Conservation (phyloP, 2,888 invertebrate species). For the Drosophila nigritarsus region DNA sequence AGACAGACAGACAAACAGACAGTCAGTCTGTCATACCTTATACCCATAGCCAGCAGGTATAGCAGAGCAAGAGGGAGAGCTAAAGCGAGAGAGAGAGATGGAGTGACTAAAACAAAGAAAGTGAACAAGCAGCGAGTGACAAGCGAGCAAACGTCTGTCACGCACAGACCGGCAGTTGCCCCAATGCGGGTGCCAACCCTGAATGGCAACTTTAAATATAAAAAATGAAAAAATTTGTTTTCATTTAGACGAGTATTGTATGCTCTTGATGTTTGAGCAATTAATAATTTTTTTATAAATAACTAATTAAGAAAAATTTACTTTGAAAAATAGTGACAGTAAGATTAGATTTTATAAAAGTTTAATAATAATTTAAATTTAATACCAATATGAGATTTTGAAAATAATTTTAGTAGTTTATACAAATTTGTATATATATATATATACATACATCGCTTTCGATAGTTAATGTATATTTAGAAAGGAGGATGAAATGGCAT, state of each 20-base stretch:
- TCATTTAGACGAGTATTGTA: neutral
- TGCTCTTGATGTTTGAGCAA: constrained; percentile 14
- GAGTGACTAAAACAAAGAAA: constrained; percentile 40
- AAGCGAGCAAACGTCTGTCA: constrained; percentile 64
- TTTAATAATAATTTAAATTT: neutral
- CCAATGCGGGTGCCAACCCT: constrained; percentile 52
- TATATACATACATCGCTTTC: neutral
- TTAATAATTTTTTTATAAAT: neutral
- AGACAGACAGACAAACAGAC: constrained; percentile 53
- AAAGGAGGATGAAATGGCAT: neutral
- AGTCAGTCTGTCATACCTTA: constrained; percentile 20
- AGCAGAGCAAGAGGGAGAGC: constrained; percentile 1
- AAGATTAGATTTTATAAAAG: neutral
- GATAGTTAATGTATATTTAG: neutral
- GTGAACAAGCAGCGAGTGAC: constrained; percentile 42
- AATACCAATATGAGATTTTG: neutral
- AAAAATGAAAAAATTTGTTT: constrained; percentile 18
- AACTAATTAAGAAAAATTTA: neutral
- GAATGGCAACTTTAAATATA: constrained; percentile 39
- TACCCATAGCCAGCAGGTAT: constrained; percentile 43
- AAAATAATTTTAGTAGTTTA: neutral
- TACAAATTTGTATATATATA: neutral
- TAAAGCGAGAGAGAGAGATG: neutral
- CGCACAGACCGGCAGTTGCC: constrained; percentile 58
- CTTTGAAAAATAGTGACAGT: neutral